A percentile compares a stretch with the other conserved stretches of the same genome.
Evolutionary conservation across 2,797 vertebrate genomes (phyloP).

Genomic region (Pseudochirops cupreus): DNA sequence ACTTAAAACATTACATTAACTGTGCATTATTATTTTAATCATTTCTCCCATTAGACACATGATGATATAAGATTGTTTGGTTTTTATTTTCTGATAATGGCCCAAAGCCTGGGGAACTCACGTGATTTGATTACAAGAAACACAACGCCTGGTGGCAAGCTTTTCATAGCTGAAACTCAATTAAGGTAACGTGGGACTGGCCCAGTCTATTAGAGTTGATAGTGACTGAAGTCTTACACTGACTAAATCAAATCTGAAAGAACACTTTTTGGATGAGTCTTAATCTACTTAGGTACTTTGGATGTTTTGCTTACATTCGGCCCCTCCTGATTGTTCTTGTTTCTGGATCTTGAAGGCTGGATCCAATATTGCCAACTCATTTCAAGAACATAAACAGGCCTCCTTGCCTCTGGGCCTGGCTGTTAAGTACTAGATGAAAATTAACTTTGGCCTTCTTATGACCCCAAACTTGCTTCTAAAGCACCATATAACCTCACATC

Average conservation of each 20-base stretch:
- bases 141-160: not conserved
- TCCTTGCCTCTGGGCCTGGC: not conserved
- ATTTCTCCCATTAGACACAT: not conserved
- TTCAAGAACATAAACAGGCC: not conserved
- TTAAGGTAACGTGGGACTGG: not conserved
- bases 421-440: not conserved
- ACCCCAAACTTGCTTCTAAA: not conserved
- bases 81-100: not conserved
- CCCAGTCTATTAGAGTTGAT: not conserved
- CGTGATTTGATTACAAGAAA: not conserved
- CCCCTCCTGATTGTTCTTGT: not conserved
- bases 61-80: not conserved
- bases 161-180: not conserved
- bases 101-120: not conserved
- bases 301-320: not conserved
- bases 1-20: not conserved
- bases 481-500: not conserved
- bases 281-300: not conserved
- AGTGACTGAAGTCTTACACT: not conserved
- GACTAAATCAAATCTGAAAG: not conserved
- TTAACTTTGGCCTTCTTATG: not conserved
- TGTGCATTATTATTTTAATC: not conserved
- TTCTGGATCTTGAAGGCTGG: not conserved
- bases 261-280: not conserved
- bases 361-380: not conserved